Conservation (phyloP, 2,113 vertebrate genomes). For the Syngnathus typhle region DNA sequence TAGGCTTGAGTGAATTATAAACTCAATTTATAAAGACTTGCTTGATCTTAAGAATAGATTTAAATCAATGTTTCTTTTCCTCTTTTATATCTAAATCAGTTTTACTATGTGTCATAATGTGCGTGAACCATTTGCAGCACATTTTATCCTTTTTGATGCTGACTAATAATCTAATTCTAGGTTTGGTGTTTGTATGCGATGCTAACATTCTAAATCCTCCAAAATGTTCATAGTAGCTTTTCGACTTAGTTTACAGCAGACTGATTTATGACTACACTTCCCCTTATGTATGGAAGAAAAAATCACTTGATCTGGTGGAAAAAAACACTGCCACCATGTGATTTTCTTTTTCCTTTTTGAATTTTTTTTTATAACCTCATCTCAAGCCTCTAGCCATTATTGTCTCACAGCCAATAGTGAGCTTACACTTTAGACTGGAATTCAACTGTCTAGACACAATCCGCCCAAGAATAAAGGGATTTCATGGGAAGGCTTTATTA, state of each 20-base stretch:
- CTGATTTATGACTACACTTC: conserved; percentile 40
- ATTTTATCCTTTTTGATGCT: conserved; percentile 20
- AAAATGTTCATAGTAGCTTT: conserved; percentile 42
- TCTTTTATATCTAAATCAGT: conserved; percentile 7
- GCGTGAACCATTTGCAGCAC: not conserved
- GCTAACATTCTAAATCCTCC: conserved; percentile 26
- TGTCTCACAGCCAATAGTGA: conserved; percentile 27
- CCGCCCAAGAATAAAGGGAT: conserved; percentile 34
- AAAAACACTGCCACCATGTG: conserved; percentile 50
- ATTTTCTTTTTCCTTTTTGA: conserved; percentile 35
- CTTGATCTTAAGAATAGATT: conserved; percentile 25
- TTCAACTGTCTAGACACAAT: conserved; percentile 57
- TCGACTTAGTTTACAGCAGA: conserved; percentile 46
- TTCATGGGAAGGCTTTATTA: conserved; percentile 17
- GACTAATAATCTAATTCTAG: conserved; percentile 58
- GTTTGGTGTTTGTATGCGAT: conserved; percentile 24
- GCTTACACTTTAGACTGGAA: conserved; percentile 35
- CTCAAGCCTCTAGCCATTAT: conserved; percentile 24
- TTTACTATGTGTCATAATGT: conserved; percentile 4
- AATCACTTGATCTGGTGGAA: not conserved
- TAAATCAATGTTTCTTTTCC: conserved; percentile 7
- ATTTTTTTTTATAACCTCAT: conserved; percentile 41
- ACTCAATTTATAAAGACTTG: conserved; percentile 19
- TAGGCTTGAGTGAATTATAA: conserved; percentile 20
- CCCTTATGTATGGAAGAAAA: conserved; percentile 16